A percentile compares a stretch with the other conserved stretches of the same genome.
These are phyloP conservation scores for Rugalucina vietnamica DNA, from an alignment of 2,888 invertebrate genomes.

Conservation along the genomic window DNA sequence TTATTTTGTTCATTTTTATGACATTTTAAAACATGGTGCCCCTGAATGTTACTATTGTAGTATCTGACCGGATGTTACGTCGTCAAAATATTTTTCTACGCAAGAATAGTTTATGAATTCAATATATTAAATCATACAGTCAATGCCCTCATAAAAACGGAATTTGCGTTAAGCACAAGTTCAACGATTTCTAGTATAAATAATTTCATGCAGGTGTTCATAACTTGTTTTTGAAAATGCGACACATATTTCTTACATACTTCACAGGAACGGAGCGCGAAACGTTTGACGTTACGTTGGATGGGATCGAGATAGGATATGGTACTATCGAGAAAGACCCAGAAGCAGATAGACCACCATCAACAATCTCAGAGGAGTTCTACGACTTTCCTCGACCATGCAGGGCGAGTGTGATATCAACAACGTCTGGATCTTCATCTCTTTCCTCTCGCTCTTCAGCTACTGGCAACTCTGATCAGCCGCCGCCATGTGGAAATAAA, in stretches of 20 bases:
- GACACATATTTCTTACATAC: neutral
- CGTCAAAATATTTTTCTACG: too few species aligned
- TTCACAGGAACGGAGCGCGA: neutral
- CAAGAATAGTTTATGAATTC: too few species aligned
- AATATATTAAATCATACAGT: too few species aligned
- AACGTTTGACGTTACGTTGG: neutral
- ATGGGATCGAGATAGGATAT: conserved; percentile 1
- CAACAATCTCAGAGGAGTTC: neutral
- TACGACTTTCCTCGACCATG: neutral
- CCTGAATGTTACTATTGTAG: too few species aligned
- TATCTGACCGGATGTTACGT: too few species aligned
- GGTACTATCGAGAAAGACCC: neutral
- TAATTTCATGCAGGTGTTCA: too few species aligned
- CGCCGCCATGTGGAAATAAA: neutral
- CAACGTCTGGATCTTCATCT: neutral
- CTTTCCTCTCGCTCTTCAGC: neutral
- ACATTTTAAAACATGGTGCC: too few species aligned
- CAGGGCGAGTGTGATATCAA: neutral
- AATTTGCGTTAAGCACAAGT: too few species aligned
- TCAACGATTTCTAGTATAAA: too few species aligned
- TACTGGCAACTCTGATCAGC: neutral
- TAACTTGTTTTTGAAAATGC: too few species aligned
- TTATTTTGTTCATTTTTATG: too few species aligned
- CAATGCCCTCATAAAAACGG: too few species aligned
- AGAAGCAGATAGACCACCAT: neutral